These are phyloP conservation scores for Chionis minor DNA, from an alignment of 2,113 vertebrate genomes.

Conservation along the genomic window DNA sequence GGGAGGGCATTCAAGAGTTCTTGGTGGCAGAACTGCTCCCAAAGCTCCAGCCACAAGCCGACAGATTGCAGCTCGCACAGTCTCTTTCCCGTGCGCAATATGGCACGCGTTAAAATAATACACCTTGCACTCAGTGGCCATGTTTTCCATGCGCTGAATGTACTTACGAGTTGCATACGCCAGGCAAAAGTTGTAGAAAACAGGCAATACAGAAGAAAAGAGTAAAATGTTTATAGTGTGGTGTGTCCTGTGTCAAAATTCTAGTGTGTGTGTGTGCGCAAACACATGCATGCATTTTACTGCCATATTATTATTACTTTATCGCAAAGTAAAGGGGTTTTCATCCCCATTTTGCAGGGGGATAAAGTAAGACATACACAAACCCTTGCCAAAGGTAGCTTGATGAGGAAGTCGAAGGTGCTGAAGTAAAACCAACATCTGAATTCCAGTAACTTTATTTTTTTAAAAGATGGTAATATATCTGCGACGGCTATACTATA, in stretches of 20 bases:
- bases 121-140: neutral
- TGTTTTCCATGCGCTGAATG: neutral
- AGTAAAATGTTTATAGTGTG: neutral
- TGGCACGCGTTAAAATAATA: neutral
- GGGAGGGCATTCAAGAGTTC: neutral
- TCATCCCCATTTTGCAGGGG: neutral
- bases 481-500: neutral
- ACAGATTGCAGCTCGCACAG: neutral
- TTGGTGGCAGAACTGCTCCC: neutral
- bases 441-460: neutral
- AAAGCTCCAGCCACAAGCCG: neutral
- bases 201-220: neutral
- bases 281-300: fast-evolving
- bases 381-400: neutral
- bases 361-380: neutral
- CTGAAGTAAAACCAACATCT: neutral
- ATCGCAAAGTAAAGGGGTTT: neutral
- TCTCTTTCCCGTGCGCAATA: neutral
- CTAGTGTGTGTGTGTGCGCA: too few relatives aligned
- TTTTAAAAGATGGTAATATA: neutral
- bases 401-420: neutral
- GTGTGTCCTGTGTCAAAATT: neutral
- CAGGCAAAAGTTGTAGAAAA: neutral
- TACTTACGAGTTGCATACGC: neutral
- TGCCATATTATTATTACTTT: neutral